phyloP scores from a whole-genome alignment of 2,888 invertebrate species.

The Hypselothyrea guttata region DNA sequence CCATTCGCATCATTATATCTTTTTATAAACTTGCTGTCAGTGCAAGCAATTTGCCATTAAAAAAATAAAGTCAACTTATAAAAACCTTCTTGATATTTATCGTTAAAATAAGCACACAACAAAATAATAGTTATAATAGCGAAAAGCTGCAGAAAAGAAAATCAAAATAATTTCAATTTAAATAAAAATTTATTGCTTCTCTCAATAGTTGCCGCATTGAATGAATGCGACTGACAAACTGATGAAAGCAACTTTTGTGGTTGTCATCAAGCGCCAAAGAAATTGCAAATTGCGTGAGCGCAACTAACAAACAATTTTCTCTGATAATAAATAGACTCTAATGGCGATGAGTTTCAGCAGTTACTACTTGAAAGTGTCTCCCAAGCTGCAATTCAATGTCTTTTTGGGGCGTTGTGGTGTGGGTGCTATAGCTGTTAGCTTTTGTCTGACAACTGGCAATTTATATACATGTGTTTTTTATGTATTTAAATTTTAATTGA shows the following conservation, averaged over 20 bases:
- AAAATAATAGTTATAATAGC: conserved; percentile 13
- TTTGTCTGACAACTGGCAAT: neutral
- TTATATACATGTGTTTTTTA: no score
- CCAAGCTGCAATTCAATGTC: no score
- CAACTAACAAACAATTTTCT: conserved; percentile 3
- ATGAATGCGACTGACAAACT: conserved; percentile 3
- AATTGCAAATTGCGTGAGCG: conserved; percentile 31
- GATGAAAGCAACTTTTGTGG: conserved; percentile 32
- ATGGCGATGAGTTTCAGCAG: conserved; percentile 2
- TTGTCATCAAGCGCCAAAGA: conserved; percentile 32
- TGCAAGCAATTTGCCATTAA: conserved; percentile 49
- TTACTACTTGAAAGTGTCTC: neutral
- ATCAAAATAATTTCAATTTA: conserved; percentile 31
- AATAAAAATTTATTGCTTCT: conserved; percentile 39
- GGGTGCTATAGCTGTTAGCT: neutral
- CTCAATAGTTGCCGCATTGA: neutral
- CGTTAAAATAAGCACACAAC: conserved; percentile 42
- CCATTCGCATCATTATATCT: conserved; percentile 26
- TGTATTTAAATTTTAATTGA: no score
- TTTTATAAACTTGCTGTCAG: neutral
- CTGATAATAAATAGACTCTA: neutral
- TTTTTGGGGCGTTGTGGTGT: no score
- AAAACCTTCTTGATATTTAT: conserved; percentile 24
- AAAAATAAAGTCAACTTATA: no score
- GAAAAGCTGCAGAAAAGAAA: conserved; percentile 15